Conservation (phyloP, 2,888 invertebrate genomes). For the Rhogogaster chlorosoma region DNA sequence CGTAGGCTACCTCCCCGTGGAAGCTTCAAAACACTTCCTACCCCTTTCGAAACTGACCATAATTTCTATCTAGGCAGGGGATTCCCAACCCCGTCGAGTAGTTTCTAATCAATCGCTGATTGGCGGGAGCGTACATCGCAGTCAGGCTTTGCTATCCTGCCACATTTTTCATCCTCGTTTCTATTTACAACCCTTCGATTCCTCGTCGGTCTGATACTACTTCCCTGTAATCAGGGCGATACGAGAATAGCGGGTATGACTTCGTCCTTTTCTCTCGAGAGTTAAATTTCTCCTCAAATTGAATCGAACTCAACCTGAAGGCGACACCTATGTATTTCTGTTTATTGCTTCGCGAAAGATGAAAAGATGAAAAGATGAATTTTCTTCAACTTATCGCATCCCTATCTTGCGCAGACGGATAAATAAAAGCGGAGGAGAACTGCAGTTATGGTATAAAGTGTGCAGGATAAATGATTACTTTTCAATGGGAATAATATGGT, state of each 20-base stretch:
- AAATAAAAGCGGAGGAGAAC: neutral
- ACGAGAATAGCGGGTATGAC: neutral
- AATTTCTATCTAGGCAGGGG: constrained; percentile 55
- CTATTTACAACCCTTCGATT: constrained; percentile 49
- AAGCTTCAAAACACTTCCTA: constrained; percentile 35
- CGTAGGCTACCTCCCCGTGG: constrained; percentile 25
- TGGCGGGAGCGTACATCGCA: constrained; percentile 63
- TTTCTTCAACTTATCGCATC: neutral
- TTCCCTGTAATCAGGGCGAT: neutral
- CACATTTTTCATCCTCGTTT: constrained; percentile 63
- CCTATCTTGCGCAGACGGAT: neutral
- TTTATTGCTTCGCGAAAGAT: neutral
- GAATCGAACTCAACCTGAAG: neutral
- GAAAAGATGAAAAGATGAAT: neutral
- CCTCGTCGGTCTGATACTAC: constrained; percentile 48
- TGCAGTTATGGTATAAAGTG: neutral
- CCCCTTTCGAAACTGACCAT: constrained; percentile 31
- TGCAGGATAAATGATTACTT: neutral
- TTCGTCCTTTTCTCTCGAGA: neutral
- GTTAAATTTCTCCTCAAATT: neutral
- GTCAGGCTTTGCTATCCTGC: constrained; percentile 54
- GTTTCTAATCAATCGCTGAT: constrained; percentile 72
- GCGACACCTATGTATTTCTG: neutral
- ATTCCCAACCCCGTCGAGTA: constrained; percentile 64
- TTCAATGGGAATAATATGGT: neutral